Evolutionary conservation across 2,888 invertebrate species (phyloP).

Genomic region (Pristionchus maxplancki): DNA sequence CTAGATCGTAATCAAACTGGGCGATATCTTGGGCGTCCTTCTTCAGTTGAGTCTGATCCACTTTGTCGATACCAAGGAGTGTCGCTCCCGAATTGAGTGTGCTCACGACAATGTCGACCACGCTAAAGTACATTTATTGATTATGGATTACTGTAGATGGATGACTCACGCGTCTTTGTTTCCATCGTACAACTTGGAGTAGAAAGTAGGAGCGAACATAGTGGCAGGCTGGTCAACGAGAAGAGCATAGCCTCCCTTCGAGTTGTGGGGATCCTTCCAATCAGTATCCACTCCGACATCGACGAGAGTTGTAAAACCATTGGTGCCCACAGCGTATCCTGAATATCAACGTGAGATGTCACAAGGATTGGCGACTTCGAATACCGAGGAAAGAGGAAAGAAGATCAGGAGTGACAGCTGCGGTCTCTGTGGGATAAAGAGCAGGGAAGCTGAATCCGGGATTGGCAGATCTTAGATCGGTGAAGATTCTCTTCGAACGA

Average conservation of each 20-base stretch:
- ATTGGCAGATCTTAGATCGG: background rate
- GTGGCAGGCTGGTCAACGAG: constrained; percentile 71
- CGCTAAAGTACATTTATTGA: background rate
- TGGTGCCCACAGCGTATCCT: constrained; percentile 54
- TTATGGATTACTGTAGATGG: background rate
- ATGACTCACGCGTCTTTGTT: constrained; percentile 23
- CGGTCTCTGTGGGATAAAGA: background rate
- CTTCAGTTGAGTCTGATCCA: background rate
- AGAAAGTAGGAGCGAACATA: constrained; percentile 31
- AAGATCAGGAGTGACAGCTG: background rate
- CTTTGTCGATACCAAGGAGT: background rate
- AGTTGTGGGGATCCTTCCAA: constrained; percentile 70
- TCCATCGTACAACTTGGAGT: constrained; percentile 43
- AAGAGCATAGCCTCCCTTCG: constrained; percentile 63
- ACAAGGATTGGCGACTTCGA: background rate
- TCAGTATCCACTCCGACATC: constrained; percentile 67
- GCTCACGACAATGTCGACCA: background rate
- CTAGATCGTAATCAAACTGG: constrained; percentile 68
- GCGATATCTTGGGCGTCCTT: constrained; percentile 63
- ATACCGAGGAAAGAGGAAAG: constrained; percentile 9
- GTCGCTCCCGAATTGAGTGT: background rate
- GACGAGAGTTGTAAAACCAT: constrained; percentile 59
- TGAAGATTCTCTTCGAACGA: background rate
- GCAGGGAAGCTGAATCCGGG: background rate
- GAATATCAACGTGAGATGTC: background rate